Percentiles rank a stretch among this genome's conserved stretches.
Evolutionary conservation across 2,797 vertebrate species (phyloP).

Genomic region (Muscicapa striata): DNA sequence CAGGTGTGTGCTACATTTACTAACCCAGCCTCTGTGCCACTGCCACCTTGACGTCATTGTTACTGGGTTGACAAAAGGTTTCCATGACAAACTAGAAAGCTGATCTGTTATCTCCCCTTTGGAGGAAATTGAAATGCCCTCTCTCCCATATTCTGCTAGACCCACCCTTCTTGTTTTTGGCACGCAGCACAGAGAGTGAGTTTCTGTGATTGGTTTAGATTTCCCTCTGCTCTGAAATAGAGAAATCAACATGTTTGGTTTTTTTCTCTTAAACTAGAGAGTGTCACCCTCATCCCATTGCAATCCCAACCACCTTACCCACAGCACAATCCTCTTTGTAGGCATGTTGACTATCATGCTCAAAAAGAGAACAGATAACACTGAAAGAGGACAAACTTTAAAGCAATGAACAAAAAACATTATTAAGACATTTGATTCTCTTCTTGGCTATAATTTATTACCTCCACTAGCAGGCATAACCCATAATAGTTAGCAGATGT

Average conservation of each 20-base stretch:
- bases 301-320: background rate
- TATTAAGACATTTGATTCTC: constrained; percentile 33
- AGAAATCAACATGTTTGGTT: constrained; percentile 25
- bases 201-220: constrained; percentile 7
- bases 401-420: constrained; percentile 43
- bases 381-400: background rate
- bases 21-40: background rate
- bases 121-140: constrained; percentile 42
- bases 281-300: constrained; percentile 1
- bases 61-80: constrained; percentile 70
- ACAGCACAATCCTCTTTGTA: background rate
- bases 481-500: constrained; percentile 58
- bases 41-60: constrained; percentile 67
- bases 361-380: constrained; percentile 36
- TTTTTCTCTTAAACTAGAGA: constrained; percentile 7
- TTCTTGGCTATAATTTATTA: constrained; percentile 39
- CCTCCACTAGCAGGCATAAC: constrained; percentile 25
- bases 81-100: constrained; percentile 71
- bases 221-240: background rate
- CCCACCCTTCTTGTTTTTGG: constrained; percentile 57
- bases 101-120: constrained; percentile 60
- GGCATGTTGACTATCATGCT: background rate
- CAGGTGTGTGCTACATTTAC: constrained; percentile 64
- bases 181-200: background rate
- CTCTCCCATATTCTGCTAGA: constrained; percentile 24